Evolutionary conservation across 2,113 vertebrate genomes (phyloP).

Genomic region (Alethe castanea): DNA sequence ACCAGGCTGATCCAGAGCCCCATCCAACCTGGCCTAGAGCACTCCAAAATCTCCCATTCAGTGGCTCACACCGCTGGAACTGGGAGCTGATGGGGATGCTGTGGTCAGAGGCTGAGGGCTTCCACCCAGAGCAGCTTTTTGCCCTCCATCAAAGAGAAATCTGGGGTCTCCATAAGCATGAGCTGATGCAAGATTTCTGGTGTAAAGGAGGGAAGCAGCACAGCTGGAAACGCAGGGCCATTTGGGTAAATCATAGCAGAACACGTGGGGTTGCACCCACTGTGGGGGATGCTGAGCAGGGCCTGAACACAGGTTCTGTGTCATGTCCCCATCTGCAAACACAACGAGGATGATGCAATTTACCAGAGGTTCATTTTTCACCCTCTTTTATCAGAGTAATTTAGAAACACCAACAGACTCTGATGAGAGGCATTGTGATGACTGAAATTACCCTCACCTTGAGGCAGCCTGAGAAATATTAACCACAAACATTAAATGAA

Average conservation of each 20-base stretch:
- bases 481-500: constrained; percentile 4
- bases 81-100: neutral
- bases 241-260: neutral
- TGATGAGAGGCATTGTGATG: accelerated
- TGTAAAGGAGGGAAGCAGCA: neutral
- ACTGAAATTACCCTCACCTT: constrained; percentile 9
- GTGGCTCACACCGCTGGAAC: neutral
- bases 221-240: accelerated
- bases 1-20: neutral
- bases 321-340: neutral
- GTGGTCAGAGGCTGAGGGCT: accelerated
- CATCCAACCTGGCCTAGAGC: neutral
- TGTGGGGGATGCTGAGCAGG: accelerated
- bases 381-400: neutral
- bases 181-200: neutral
- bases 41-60: neutral
- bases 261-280: accelerated
- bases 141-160: neutral
- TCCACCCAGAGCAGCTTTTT: neutral
- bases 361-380: neutral
- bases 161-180: neutral
- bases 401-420: neutral
- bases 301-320: accelerated
- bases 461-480: constrained; percentile 15
- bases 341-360: neutral